phyloP scores from a whole-genome alignment of 2,797 vertebrate genomes.

The Phrynocephalus guinanensis region DNA sequence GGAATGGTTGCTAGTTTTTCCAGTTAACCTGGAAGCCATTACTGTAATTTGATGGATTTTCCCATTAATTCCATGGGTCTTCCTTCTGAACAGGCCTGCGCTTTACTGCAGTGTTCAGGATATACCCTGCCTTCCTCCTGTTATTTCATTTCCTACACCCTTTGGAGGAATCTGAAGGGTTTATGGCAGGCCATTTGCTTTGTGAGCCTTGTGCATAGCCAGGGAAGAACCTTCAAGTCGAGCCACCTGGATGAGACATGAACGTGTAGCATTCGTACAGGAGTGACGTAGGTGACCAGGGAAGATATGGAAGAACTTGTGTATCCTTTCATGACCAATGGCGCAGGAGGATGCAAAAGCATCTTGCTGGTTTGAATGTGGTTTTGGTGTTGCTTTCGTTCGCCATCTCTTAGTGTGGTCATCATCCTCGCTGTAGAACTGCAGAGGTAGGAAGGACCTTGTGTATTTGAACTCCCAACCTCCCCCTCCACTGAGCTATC shows the following conservation, averaged over 20 bases:
- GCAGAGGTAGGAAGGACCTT: too few species aligned
- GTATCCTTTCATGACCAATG: constrained; percentile 3
- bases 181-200: constrained; percentile 19
- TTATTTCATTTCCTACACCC: background rate
- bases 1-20: too few species aligned
- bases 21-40: too few species aligned
- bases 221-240: background rate
- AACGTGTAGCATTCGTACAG: constrained; percentile 27
- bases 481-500: too few species aligned
- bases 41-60: background rate
- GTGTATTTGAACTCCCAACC: too few species aligned
- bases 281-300: constrained; percentile 6
- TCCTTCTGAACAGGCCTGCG: background rate
- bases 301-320: constrained; percentile 36
- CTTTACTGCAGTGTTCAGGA: background rate
- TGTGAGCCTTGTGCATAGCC: background rate
- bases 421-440: background rate
- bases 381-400: too few species aligned
- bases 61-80: background rate
- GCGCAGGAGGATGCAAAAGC: constrained; percentile 39
- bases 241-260: background rate
- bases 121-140: too few species aligned
- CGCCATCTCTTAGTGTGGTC: too few species aligned
- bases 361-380: background rate
- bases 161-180: background rate